Percentiles rank a stretch among this genome's conserved stretches.
These are phyloP conservation scores for Drosophila sechellia DNA, from an alignment of 1,140 invertebrate species.

Conservation along the genomic window DNA sequence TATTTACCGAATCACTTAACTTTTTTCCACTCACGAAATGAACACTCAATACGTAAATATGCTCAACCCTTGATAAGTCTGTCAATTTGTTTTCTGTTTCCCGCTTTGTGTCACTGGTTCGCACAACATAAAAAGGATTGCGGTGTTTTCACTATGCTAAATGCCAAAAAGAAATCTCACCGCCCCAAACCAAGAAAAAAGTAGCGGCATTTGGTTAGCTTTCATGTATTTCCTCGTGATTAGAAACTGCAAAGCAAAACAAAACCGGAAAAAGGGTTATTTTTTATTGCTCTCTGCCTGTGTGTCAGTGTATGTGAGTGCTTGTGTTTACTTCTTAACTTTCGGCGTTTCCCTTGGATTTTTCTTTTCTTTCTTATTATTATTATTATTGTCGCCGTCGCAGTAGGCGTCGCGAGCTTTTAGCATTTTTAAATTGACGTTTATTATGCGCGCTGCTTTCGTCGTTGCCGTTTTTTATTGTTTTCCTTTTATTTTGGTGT, in stretches of 20 bases:
- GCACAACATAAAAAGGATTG: constrained; percentile 49
- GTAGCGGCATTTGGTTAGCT: constrained; percentile 51
- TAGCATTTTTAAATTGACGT: constrained; percentile 82
- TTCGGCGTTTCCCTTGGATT: constrained; percentile 70
- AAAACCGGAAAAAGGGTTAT: constrained; percentile 82
- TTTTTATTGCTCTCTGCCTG: constrained; percentile 73
- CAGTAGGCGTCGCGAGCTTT: constrained; percentile 57
- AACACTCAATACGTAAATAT: not conserved
- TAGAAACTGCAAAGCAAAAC: constrained; percentile 81
- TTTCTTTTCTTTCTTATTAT: constrained; percentile 40
- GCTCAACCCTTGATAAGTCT: not conserved
- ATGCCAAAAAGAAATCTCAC: constrained; percentile 55
- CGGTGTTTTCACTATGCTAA: constrained; percentile 26
- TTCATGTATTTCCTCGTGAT: constrained; percentile 75
- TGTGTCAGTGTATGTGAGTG: constrained; percentile 40
- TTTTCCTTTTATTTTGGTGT: constrained; percentile 45
- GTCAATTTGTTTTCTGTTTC: constrained; percentile 13
- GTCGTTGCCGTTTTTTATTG: constrained; percentile 25
- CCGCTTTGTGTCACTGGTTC: constrained; percentile 20
- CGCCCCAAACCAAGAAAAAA: constrained; percentile 31
- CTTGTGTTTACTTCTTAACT: constrained; percentile 79
- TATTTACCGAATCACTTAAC: not conserved
- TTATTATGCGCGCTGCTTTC: constrained; percentile 69
- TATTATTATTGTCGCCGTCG: constrained; percentile 76
- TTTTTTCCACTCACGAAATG: not conserved